Conservation (phyloP, 2,888 invertebrate species). For the Globia sparganii region DNA sequence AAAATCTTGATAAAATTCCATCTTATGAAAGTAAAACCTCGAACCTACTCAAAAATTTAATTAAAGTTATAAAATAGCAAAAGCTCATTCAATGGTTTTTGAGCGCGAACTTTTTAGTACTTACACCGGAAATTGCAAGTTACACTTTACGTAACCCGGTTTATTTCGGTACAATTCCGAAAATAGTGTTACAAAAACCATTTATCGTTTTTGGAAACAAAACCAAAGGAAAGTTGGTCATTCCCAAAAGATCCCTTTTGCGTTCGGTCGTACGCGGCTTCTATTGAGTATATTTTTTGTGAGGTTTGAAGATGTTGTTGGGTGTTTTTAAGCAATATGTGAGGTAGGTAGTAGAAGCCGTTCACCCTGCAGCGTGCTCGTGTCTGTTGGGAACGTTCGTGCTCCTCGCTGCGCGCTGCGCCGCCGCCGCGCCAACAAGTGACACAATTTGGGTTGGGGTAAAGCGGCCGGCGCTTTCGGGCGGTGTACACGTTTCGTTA, state of each 20-base stretch:
- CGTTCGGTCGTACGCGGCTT: constrained; percentile 70
- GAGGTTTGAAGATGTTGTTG: constrained; percentile 68
- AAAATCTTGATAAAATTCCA: background rate
- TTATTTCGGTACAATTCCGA: constrained; percentile 25
- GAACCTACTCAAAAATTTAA: background rate
- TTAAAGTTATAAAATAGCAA: constrained; percentile 10
- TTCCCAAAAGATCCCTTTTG: constrained; percentile 72
- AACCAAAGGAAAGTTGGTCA: constrained; percentile 73
- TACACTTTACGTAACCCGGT: constrained; percentile 18
- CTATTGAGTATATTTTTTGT: constrained; percentile 77
- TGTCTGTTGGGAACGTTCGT: constrained; percentile 71
- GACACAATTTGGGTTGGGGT: constrained; percentile 88
- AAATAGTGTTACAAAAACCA: constrained; percentile 51
- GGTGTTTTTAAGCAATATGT: constrained; percentile 72
- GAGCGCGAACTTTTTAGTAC: constrained; percentile 8
- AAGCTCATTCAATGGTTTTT: constrained; percentile 25
- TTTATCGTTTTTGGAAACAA: constrained; percentile 57
- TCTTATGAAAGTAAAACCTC: background rate
- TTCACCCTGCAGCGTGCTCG: constrained; percentile 79
- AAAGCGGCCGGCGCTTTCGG: constrained; percentile 89
- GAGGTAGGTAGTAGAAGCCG: constrained; percentile 77
- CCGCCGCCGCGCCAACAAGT: constrained; percentile 80
- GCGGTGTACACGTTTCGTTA: constrained; percentile 89
- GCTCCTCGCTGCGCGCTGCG: constrained; percentile 74
- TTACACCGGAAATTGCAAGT: constrained; percentile 18